Evolutionary conservation across 2,113 vertebrate species (phyloP).

Genomic region (Pygoscelis antarcticus): DNA sequence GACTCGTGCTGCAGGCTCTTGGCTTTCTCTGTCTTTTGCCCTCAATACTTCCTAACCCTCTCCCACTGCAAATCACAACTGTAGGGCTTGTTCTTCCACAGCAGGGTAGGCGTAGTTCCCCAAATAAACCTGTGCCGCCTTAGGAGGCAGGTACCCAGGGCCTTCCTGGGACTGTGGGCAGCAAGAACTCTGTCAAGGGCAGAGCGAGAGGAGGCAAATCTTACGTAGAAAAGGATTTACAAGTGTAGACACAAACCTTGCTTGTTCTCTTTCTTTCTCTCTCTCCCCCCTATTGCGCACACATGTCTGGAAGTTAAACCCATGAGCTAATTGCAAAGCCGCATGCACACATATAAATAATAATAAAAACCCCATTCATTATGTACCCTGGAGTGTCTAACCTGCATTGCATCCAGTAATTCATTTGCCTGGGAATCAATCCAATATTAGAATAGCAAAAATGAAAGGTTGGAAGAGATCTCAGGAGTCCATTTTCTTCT

Average conservation of each 20-base stretch:
- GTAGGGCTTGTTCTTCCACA: neutral
- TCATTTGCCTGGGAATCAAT: slow-evolving; percentile 49
- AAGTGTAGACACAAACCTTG: neutral
- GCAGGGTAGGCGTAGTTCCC: neutral
- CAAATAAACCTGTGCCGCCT: neutral
- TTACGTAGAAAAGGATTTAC: neutral
- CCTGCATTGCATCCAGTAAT: slow-evolving; percentile 21
- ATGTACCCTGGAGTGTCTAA: slow-evolving; percentile 38
- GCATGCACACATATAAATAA: neutral
- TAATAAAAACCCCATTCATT: slow-evolving; percentile 6
- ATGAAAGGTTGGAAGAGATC: slow-evolving; percentile 31
- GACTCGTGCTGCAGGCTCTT: neutral
- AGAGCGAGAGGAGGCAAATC: neutral
- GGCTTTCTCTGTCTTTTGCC: neutral
- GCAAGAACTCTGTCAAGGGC: neutral
- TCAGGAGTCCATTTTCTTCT: slow-evolving; percentile 31
- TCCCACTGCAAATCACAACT: neutral
- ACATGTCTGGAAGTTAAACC: neutral
- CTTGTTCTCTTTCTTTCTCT: neutral
- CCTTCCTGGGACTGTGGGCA: neutral
- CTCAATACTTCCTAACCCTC: neutral
- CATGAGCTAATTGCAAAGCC: slow-evolving; percentile 40
- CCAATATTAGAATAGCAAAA: slow-evolving; percentile 36
- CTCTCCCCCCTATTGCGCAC: neutral
- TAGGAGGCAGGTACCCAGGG: neutral